Percentiles rank a stretch among this genome's conserved stretches.
phyloP scores from a whole-genome alignment of 1,140 invertebrate species.

The Neomicropteryx cornuta region DNA sequence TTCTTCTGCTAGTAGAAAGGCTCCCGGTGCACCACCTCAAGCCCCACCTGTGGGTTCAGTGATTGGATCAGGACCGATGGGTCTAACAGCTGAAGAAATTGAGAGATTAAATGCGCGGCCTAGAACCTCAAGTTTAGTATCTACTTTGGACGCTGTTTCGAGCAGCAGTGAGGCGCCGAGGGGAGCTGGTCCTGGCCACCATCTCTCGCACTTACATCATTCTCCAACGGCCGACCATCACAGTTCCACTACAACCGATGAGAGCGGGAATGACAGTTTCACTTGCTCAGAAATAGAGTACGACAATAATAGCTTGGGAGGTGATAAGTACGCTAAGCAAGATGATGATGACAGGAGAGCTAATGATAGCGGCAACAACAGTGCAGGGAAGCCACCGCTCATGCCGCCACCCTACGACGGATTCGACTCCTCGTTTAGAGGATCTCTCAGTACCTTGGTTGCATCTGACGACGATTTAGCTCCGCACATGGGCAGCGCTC shows the following conservation, averaged over 20 bases:
- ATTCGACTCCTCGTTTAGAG: slow-evolving; percentile 86
- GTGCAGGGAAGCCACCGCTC: slow-evolving; percentile 48
- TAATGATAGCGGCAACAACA: slow-evolving; percentile 43
- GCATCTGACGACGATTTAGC: slow-evolving; percentile 85
- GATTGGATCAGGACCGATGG: slow-evolving; percentile 56
- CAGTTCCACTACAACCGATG: slow-evolving; percentile 82
- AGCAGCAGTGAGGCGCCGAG: slow-evolving; percentile 77
- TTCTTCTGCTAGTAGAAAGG: slow-evolving; percentile 61
- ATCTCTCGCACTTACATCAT: slow-evolving; percentile 50
- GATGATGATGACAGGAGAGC: slow-evolving; percentile 48
- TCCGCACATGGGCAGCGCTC: slow-evolving; percentile 53
- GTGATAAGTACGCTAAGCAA: slow-evolving; percentile 71
- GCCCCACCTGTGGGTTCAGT: slow-evolving; percentile 46
- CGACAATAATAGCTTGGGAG: slow-evolving; percentile 75
- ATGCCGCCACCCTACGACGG: slow-evolving; percentile 74
- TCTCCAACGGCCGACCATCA: slow-evolving; percentile 61
- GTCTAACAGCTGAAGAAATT: slow-evolving; percentile 85
- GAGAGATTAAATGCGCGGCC: slow-evolving; percentile 80
- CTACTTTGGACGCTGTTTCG: slow-evolving; percentile 84
- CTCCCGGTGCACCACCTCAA: slow-evolving; percentile 46
- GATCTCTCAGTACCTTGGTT: slow-evolving; percentile 83
- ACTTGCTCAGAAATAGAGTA: slow-evolving; percentile 97
- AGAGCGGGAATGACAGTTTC: slow-evolving; percentile 94
- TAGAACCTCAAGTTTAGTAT: slow-evolving; percentile 78
- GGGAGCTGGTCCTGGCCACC: slow-evolving; percentile 50